These are phyloP conservation scores for Rhamnusium bicolor DNA, from an alignment of 2,888 invertebrate species.

Conservation along the genomic window DNA sequence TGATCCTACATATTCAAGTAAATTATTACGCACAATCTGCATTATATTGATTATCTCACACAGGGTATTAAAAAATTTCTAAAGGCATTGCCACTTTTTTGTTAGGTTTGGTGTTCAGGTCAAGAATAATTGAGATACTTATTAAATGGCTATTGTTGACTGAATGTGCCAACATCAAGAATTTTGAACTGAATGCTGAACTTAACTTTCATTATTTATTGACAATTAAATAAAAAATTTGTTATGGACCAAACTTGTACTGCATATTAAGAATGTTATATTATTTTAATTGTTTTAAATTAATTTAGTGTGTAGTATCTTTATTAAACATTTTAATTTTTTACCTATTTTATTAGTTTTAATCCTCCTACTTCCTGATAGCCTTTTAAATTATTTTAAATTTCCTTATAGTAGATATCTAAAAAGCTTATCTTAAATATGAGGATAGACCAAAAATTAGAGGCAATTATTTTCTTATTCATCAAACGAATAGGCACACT, in stretches of 20 bases:
- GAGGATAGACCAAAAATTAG: background rate
- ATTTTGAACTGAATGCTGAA: conserved; percentile 3
- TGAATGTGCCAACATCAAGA: background rate
- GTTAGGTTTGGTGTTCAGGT: conserved; percentile 17
- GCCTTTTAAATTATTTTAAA: background rate
- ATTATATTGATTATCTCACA: conserved; percentile 34
- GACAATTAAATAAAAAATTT: conserved; percentile 12
- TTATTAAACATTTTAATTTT: conserved; percentile 31
- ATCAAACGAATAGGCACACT: background rate
- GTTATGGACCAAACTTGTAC: conserved; percentile 38
- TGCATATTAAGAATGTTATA: conserved; percentile 17
- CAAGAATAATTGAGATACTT: background rate
- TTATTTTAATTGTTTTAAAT: conserved; percentile 27
- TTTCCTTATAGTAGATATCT: background rate
- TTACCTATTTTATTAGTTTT: conserved; percentile 16
- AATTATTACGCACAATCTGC: conserved; percentile 40
- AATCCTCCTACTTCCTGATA: background rate
- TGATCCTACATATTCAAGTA: conserved; percentile 23
- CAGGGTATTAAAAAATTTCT: conserved; percentile 42
- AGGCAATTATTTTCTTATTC: background rate
- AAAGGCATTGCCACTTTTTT: conserved; percentile 14
- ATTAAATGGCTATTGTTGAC: background rate
- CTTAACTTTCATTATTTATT: background rate
- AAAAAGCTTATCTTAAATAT: background rate
- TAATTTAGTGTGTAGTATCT: conserved; percentile 28